Conservation (phyloP, 2,888 invertebrate species). For the Acanthosoma haemorrhoidale region DNA sequence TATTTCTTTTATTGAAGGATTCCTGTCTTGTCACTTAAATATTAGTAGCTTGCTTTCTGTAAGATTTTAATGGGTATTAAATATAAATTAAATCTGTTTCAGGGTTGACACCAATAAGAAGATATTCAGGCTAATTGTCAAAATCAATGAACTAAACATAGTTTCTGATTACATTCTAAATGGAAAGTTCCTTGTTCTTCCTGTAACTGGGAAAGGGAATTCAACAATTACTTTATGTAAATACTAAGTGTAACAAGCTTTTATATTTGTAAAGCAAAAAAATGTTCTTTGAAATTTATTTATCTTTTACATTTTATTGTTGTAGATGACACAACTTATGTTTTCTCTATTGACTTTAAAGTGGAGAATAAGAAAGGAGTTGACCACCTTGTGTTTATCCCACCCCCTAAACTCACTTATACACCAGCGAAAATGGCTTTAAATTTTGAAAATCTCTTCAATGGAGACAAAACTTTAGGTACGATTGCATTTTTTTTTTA, state of each 20-base stretch:
- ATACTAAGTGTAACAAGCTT: neutral
- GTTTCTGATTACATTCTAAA: neutral
- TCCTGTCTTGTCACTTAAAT: too few species aligned
- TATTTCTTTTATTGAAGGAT: too few species aligned
- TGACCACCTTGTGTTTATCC: neutral
- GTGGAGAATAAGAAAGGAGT: neutral
- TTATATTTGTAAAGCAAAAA: too few species aligned
- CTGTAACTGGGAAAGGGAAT: neutral
- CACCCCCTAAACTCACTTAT: neutral
- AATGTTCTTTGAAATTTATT: too few species aligned
- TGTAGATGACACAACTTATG: too few species aligned
- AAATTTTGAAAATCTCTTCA: slow-evolving; percentile 32
- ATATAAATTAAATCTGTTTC: neutral
- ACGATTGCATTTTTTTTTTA: neutral
- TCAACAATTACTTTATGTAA: neutral
- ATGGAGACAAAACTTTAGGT: slow-evolving; percentile 34
- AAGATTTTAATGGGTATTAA: neutral
- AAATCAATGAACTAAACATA: neutral
- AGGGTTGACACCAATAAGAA: neutral
- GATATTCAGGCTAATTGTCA: neutral
- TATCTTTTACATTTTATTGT: too few species aligned
- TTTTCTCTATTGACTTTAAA: neutral
- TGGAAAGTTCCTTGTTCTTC: neutral
- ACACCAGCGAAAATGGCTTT: neutral
- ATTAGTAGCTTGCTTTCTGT: too few species aligned